Evolutionary conservation across 2,888 invertebrate genomes (phyloP).

Genomic region (Drosophila emarginata): DNA sequence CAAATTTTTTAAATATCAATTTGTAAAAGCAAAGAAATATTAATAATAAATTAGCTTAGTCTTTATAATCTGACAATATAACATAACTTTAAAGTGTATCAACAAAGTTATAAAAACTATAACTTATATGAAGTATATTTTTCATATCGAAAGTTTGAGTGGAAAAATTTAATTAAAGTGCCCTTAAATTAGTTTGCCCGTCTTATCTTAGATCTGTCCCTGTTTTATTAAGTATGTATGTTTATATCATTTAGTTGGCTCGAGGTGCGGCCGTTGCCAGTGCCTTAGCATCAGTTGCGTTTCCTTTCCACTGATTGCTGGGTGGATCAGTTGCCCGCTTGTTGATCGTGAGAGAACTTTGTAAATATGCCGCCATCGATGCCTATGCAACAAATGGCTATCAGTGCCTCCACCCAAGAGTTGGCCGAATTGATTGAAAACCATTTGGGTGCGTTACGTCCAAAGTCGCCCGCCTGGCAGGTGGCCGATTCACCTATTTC

Average conservation of each 20-base stretch:
- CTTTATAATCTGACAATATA: too few species aligned
- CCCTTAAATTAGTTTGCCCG: too few species aligned
- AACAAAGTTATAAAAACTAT: too few species aligned
- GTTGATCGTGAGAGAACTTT: constrained; percentile 38
- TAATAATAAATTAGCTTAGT: too few species aligned
- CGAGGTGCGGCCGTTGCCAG: not conserved
- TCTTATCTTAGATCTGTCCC: not conserved
- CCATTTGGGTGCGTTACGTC: constrained; percentile 71
- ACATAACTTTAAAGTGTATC: too few species aligned
- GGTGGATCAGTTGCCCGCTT: constrained; percentile 9
- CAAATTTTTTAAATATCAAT: too few species aligned
- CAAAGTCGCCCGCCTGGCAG: constrained; percentile 83
- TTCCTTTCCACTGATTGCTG: constrained; percentile 22
- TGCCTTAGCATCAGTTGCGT: constrained; percentile 40
- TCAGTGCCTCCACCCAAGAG: constrained; percentile 66
- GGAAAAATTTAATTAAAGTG: too few species aligned
- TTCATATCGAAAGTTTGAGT: too few species aligned
- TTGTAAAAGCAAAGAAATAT: too few species aligned
- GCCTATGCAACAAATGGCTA: constrained; percentile 53
- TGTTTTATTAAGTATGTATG: constrained; percentile 17
- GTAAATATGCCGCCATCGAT: constrained; percentile 14
- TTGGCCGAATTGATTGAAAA: constrained; percentile 70
- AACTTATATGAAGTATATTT: too few species aligned
- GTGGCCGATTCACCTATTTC: constrained; percentile 85
- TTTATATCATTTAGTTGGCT: constrained; percentile 7